These are phyloP conservation scores for Sylvicapra grimmia DNA, from an alignment of 2,113 vertebrate species.

Conservation along the genomic window DNA sequence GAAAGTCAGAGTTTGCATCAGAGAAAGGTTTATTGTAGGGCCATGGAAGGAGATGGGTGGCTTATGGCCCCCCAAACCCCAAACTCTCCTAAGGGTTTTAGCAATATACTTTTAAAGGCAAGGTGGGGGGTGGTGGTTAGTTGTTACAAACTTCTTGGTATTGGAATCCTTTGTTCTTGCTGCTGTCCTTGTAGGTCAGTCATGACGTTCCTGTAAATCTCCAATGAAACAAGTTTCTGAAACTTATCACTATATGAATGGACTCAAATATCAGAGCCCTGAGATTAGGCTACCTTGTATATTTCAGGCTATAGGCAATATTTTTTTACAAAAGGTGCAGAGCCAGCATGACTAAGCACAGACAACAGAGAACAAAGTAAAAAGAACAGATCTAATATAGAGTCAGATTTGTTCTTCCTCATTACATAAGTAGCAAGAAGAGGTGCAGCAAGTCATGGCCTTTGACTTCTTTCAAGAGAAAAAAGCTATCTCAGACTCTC, in stretches of 20 bases:
- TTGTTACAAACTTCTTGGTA: background rate
- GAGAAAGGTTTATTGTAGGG: background rate
- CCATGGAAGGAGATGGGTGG: background rate
- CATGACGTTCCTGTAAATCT: background rate
- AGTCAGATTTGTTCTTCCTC: background rate
- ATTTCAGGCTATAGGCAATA: background rate
- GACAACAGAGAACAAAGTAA: background rate
- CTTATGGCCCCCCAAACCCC: background rate
- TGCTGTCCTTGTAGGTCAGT: background rate
- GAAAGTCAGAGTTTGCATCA: background rate
- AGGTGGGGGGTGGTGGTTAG: background rate
- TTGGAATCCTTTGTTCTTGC: background rate
- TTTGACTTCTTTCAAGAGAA: background rate
- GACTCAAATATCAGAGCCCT: background rate
- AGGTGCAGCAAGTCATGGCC: accelerated
- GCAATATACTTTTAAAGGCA: background rate
- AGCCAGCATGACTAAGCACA: background rate
- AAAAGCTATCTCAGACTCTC: background rate
- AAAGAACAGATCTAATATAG: background rate
- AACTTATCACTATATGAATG: background rate
- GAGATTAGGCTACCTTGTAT: background rate
- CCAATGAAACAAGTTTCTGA: background rate
- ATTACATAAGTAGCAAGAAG: background rate
- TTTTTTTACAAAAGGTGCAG: background rate
- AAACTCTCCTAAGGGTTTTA: background rate